phyloP scores from a whole-genome alignment of 2,888 invertebrate genomes.

The Stenolophus ochropezus region DNA sequence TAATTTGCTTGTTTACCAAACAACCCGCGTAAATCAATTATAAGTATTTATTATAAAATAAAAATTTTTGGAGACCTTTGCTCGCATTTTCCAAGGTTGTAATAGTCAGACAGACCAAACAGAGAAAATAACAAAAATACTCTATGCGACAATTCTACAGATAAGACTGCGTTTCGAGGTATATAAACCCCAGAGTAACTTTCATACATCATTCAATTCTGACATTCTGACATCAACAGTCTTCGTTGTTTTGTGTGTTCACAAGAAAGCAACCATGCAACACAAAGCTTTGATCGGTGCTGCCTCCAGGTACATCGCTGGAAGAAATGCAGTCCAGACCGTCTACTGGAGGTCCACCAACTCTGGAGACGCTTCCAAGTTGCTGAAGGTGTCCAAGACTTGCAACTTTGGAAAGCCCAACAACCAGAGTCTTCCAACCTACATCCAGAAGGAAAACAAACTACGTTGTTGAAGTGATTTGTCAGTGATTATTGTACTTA shows the following conservation, averaged over 20 bases:
- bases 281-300: constrained; percentile 80
- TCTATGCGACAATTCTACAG: neutral
- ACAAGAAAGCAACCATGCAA: constrained; percentile 64
- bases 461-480: constrained; percentile 48
- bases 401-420: constrained; percentile 66
- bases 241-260: neutral
- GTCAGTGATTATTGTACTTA: constrained; percentile 21
- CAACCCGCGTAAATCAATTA: neutral
- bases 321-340: constrained; percentile 84
- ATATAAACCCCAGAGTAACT: neutral
- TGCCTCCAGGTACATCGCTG: constrained; percentile 83
- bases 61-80: neutral
- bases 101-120: constrained; percentile 6
- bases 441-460: constrained; percentile 47
- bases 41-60: neutral
- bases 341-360: constrained; percentile 82
- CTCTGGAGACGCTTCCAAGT: constrained; percentile 64
- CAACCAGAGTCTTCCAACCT: constrained; percentile 17
- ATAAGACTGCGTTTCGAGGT: neutral
- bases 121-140: constrained; percentile 17
- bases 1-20: too few relatives aligned
- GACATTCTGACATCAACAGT: neutral
- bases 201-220: neutral
- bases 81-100: neutral
- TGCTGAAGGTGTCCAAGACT: constrained; percentile 69